Base-by-base conservation (phyloP, 2,888 invertebrate species). In the Nowickia ferox region DNA sequence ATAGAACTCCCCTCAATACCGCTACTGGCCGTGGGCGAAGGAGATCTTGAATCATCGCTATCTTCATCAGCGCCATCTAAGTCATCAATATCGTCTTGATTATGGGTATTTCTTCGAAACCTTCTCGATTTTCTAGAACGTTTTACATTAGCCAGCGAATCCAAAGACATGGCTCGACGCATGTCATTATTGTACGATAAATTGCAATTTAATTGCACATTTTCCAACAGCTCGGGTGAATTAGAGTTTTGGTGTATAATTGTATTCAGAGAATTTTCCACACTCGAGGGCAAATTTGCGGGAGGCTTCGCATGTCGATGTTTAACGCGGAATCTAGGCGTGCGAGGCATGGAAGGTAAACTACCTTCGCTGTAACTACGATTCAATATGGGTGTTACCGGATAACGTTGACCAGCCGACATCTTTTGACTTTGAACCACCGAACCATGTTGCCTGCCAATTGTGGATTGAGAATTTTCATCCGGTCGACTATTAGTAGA, bases 11-110 rank as follows among this genome's bases (percentile, higher is more conserved):
- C 97, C 92, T 98, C 97, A 11, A 97, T 95, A 11, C 97, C 97
- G 90, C 97, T 97, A 78, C 97, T 97, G 0, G 97, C 97, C 11
- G 97, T 97, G 0, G 97, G 97, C 10, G 97, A 97, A 0, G 97
- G 97, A 13, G 97, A 97, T 22, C 97, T 94, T 0, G 97, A 96
- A 1, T 90, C 90, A 1, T 90, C 90, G 40, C 91, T 91, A 46
- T 89, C 89, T 69, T 92, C 92, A n/a, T 89, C 91, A n/a, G 53
- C 85, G 8, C 84, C 82, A 55, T 90, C 90, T 75, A 90, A 90
- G 78, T 91, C 91, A 30, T 90, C 89, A 42, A 90, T 90, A 15
- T 89, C 89, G 2, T 89, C 90, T 9, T 87, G 88, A 38, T 88
- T 88, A 6, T 90, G 88, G 2, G 88, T 88, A 13, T 88, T 86